A percentile compares a stretch with the other conserved stretches of the same genome.
phyloP scores from a whole-genome alignment of 2,113 vertebrate genomes.

The Melospiza georgiana region DNA sequence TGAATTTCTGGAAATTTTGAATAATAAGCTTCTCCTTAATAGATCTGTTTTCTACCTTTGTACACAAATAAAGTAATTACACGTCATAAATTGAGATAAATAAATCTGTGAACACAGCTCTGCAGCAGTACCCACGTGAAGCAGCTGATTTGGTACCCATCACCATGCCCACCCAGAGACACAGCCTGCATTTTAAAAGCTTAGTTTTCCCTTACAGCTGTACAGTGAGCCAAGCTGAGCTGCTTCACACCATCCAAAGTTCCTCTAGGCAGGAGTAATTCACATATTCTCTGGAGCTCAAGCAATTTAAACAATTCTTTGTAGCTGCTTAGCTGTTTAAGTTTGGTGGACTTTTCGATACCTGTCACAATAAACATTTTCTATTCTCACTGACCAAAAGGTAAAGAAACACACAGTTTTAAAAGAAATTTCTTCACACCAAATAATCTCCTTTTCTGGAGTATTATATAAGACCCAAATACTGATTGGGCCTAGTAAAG shows the following conservation, averaged over 20 bases:
- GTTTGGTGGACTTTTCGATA: background rate
- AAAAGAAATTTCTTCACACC: background rate
- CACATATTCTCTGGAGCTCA: background rate
- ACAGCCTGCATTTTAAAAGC: background rate
- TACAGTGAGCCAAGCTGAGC: background rate
- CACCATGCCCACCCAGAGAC: background rate
- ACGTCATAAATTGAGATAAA: background rate
- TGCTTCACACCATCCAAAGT: accelerated
- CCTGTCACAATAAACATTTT: background rate
- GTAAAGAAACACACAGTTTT: background rate
- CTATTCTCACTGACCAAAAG: background rate
- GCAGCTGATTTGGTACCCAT: background rate
- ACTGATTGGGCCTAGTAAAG: background rate
- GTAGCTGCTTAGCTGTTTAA: background rate
- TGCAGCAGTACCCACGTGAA: background rate
- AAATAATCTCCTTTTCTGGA: background rate
- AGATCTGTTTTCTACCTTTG: background rate
- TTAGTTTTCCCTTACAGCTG: background rate
- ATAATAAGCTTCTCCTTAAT: background rate
- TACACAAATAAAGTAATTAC: background rate
- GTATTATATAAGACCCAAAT: background rate
- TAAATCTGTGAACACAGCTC: background rate
- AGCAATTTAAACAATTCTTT: background rate
- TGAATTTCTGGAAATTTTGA: background rate
- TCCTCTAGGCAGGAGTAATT: background rate